Conservation (phyloP, 2,113 vertebrate species). For the Megatriorchis doriae region DNA sequence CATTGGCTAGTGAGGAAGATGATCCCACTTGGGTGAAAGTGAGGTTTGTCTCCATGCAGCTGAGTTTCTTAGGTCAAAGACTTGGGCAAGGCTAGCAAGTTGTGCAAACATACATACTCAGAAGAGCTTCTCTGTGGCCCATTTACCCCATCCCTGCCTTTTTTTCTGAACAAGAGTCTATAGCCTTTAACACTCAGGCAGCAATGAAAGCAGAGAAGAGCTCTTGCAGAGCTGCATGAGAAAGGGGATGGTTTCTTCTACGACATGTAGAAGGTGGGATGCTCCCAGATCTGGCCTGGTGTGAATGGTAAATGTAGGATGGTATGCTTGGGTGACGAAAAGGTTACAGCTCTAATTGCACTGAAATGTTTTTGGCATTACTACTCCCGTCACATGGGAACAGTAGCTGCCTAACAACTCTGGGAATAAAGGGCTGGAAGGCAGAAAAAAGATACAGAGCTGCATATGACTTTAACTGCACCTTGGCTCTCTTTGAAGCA, state of each 20-base stretch:
- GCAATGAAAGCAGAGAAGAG: neutral
- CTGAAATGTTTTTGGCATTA: neutral
- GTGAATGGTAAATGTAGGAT: neutral
- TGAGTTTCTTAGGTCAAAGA: neutral
- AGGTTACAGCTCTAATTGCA: neutral
- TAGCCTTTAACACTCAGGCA: neutral
- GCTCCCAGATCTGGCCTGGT: neutral
- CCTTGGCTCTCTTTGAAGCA: neutral
- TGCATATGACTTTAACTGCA: neutral
- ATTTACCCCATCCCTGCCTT: neutral
- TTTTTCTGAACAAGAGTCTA: neutral
- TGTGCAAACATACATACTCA: neutral
- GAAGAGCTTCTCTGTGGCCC: neutral
- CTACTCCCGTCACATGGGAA: neutral
- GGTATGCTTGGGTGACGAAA: neutral
- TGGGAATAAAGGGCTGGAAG: neutral
- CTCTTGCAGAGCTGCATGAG: neutral
- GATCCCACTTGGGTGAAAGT: neutral
- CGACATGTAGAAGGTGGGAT: neutral
- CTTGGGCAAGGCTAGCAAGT: neutral
- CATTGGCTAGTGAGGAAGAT: neutral
- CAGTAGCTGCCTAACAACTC: neutral
- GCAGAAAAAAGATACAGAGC: neutral
- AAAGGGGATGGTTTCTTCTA: neutral
- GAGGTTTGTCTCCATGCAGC: neutral